These are phyloP conservation scores for Eupithecia subumbrata DNA, from an alignment of 2,888 invertebrate genomes.

Conservation along the genomic window DNA sequence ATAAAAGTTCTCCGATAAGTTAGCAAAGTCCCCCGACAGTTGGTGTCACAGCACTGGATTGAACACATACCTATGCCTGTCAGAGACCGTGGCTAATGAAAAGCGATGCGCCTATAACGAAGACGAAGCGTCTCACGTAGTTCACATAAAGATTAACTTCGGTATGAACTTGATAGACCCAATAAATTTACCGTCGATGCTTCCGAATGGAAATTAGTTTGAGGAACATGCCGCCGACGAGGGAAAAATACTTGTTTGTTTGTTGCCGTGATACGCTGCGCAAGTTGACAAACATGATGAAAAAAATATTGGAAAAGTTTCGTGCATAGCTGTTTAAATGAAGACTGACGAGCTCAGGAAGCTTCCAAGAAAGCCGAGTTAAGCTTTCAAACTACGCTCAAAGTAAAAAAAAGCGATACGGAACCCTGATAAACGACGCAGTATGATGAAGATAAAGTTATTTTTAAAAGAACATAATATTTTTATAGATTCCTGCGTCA, in stretches of 20 bases:
- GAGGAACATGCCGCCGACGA: conserved; percentile 64
- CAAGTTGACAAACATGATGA: conserved; percentile 74
- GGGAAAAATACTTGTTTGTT: conserved; percentile 72
- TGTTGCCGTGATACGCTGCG: conserved; percentile 64
- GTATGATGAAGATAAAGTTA: background rate
- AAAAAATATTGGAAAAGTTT: conserved; percentile 81
- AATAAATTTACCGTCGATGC: conserved; percentile 62
- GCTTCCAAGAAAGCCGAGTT: conserved; percentile 46
- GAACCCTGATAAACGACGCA: background rate
- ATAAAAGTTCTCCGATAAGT: conserved; percentile 58
- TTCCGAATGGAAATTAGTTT: conserved; percentile 71
- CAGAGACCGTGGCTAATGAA: conserved; percentile 65
- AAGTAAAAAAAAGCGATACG: background rate
- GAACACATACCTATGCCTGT: conserved; percentile 56
- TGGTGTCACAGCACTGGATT: conserved; percentile 49
- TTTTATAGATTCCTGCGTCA: background rate
- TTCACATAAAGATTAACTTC: conserved; percentile 57
- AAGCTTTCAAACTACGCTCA: conserved; percentile 36
- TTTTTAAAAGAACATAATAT: background rate
- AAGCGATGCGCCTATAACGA: conserved; percentile 71
- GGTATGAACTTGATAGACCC: conserved; percentile 51
- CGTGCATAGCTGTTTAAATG: conserved; percentile 57
- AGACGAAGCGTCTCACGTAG: conserved; percentile 57
- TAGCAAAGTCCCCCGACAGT: conserved; percentile 54
- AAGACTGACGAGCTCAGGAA: conserved; percentile 49